These are phyloP conservation scores for Zoanthus sansibaricus DNA, from an alignment of 92 coral and sea anemone genomes.

Conservation along the genomic window DNA sequence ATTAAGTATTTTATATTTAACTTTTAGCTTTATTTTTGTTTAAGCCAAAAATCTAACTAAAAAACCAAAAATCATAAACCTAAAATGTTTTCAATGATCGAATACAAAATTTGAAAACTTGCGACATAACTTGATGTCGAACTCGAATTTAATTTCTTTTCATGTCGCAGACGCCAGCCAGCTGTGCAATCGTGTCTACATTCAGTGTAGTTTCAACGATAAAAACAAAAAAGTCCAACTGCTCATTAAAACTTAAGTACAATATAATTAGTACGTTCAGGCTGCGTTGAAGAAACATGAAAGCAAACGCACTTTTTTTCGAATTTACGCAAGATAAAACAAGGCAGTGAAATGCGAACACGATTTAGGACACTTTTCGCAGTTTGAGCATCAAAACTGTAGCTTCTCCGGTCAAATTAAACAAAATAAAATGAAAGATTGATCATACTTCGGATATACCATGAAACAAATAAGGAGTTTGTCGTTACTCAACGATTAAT, in stretches of 20 bases:
- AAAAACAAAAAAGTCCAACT: slow-evolving; percentile 40
- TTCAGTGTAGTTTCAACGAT: slow-evolving; percentile 4
- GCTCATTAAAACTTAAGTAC: slow-evolving; percentile 48
- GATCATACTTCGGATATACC: background rate
- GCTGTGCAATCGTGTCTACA: slow-evolving; percentile 29
- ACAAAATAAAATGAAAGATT: background rate
- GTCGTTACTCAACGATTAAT: background rate
- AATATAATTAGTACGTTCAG: slow-evolving; percentile 40
- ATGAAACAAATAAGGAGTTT: background rate
- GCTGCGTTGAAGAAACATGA: background rate
- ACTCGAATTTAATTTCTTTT: background rate
- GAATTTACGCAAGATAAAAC: slow-evolving; percentile 3
- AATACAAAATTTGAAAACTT: slow-evolving; percentile 7
- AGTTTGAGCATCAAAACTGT: background rate
- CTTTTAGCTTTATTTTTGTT: background rate
- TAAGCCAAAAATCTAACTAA: background rate
- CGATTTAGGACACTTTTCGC: background rate
- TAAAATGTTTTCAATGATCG: slow-evolving; percentile 19
- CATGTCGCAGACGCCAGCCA: slow-evolving; percentile 17
- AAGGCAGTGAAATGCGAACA: background rate
- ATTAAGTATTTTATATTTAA: slow-evolving; percentile 3
- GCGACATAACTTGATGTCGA: background rate
- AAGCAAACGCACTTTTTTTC: background rate
- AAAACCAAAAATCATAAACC: background rate
- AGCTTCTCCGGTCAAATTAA: background rate